Evolutionary conservation across 2,113 vertebrate species (phyloP).

Genomic region (Azemiops feae): DNA sequence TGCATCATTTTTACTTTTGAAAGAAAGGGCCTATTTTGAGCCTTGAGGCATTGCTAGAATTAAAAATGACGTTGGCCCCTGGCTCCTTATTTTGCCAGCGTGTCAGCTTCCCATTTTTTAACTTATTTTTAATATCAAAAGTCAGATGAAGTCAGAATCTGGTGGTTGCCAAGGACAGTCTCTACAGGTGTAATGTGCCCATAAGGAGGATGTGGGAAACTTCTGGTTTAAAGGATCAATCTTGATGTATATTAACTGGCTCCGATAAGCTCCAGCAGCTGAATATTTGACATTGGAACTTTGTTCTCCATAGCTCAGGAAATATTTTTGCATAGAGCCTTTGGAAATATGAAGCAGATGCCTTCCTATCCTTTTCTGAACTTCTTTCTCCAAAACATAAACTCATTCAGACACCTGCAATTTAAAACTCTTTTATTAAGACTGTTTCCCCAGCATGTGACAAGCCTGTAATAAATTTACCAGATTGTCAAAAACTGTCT

Average conservation of each 20-base stretch:
- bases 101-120: not conserved
- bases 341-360: not conserved
- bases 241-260: slow-evolving; percentile 13
- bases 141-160: not conserved
- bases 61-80: not conserved
- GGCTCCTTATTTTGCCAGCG: not conserved
- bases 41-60: not conserved
- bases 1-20: not conserved
- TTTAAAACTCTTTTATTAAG: slow-evolving; percentile 39
- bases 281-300: not conserved
- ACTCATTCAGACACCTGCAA: slow-evolving; percentile 36
- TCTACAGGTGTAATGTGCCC: not conserved
- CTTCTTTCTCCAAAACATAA: slow-evolving; percentile 22
- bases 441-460: slow-evolving; percentile 30
- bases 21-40: not conserved
- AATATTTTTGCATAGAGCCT: not conserved
- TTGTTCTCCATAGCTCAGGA: not conserved
- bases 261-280: not conserved
- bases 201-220: not conserved
- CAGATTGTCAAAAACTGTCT: slow-evolving; percentile 40
- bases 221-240: slow-evolving; percentile 21
- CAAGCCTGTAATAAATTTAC: slow-evolving; percentile 44
- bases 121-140: not conserved
- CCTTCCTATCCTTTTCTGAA: not conserved
- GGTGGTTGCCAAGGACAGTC: not conserved